Evolutionary conservation across 1,140 invertebrate species (phyloP), one percentile per base, ranked within the genome.

Genomic region (Drosophila varians): DNA sequence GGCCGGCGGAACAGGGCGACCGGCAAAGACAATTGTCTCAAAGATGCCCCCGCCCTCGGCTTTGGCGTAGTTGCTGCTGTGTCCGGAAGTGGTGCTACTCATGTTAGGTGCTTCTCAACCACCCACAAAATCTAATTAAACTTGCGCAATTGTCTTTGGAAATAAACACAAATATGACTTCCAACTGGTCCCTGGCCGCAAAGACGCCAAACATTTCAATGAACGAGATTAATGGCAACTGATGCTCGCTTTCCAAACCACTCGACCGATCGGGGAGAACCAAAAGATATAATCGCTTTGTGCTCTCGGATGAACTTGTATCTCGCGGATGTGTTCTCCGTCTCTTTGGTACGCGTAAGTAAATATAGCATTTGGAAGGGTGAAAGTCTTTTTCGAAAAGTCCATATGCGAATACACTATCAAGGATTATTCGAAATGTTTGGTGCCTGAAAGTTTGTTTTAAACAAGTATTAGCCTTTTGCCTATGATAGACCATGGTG

Each of bases 41-140:
- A 87, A 87, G 38, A 87, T 88, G n/a, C 62, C 61, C 40, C 74
- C 58, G 43, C 66, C 77, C 9, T 42, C 49, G 11, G 53, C 55
- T 51, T 64, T 71, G 19, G 46, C 55, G 28, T 74, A 57, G 54
- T 64, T 73, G 46, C 77, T 78, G 65, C 88, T 91, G 45, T 75
- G 71, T 21, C 79, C 84, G 53, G 88, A 90, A 64, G 86, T 65
- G 40, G 68, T 90, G 77, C 86, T 86, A 36, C 72, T 84, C 82
- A 86, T 84, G 12, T 4, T 58, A 43, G 28, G 42, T 51, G n/a
- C n/a, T n/a, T n/a, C n/a, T 6, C 36, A 26, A 31, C 3, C 25
- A 34, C 12, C 25, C 58, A 12, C n/a, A 34, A 25, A 25, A 45
- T 31, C 54, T 54, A 69, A 58, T 48, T 21, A 9, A 51, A 77